These are phyloP conservation scores for Serinus canaria DNA, from an alignment of 2,113 vertebrate species.

Conservation along the genomic window DNA sequence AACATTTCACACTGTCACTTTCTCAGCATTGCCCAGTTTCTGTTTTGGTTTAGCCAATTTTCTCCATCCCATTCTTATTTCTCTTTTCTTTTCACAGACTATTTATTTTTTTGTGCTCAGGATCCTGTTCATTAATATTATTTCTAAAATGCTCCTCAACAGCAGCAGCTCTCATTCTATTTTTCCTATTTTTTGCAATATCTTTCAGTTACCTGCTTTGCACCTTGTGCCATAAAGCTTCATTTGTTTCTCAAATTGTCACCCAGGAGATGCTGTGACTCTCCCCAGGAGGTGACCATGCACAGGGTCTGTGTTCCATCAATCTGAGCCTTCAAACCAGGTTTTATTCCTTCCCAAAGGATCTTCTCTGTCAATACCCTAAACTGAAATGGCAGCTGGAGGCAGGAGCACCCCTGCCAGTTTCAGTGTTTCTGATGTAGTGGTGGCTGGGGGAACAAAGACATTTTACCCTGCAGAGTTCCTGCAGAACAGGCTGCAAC, in stretches of 20 bases:
- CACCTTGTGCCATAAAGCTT: not conserved
- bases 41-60: not conserved
- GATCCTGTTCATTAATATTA: not conserved
- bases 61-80: not conserved
- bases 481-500: not conserved
- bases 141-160: not conserved
- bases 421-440: not conserved
- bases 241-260: not conserved
- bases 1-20: not conserved
- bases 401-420: not conserved
- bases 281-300: not conserved
- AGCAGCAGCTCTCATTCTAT: not conserved
- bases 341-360: not conserved
- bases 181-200: not conserved
- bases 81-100: not conserved
- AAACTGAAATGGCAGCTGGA: not conserved
- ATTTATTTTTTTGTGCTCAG: not conserved
- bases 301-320: not conserved
- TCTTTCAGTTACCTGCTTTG: not conserved
- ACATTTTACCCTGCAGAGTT: not conserved
- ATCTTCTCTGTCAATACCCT: not conserved
- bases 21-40: not conserved
- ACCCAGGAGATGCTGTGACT: not conserved
- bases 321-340: not conserved
- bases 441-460: not conserved